phyloP scores from a whole-genome alignment of 2,797 vertebrate genomes.

The Catharus ustulatus region DNA sequence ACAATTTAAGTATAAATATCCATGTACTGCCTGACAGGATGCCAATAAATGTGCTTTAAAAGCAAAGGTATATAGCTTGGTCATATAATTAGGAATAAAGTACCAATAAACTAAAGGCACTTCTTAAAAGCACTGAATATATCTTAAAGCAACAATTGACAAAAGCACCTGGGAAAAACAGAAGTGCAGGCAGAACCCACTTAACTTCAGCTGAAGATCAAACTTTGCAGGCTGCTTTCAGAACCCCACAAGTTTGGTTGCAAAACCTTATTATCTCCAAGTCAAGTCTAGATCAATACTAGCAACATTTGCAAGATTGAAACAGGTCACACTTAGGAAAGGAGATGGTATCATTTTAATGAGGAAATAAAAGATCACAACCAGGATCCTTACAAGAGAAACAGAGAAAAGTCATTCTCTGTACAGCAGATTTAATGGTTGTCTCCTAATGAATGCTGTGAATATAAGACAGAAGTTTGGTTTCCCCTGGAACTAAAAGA shows the following conservation, averaged over 20 bases:
- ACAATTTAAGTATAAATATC: slow-evolving; percentile 41
- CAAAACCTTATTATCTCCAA: neutral
- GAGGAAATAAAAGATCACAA: slow-evolving; percentile 19
- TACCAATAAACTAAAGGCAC: neutral
- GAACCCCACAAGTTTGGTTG: neutral
- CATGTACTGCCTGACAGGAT: slow-evolving; percentile 18
- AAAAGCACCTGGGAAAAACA: neutral
- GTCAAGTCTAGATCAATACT: slow-evolving; percentile 18
- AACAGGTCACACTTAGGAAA: slow-evolving; percentile 4
- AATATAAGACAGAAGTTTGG: neutral
- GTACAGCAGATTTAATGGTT: neutral
- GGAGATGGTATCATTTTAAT: slow-evolving; percentile 55
- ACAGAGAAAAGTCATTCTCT: neutral
- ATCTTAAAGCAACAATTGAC: neutral
- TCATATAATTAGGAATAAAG: slow-evolving; percentile 22
- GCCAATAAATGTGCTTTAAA: slow-evolving; percentile 26
- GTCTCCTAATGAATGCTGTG: neutral
- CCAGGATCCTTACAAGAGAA: neutral
- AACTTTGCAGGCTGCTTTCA: neutral
- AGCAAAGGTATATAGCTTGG: neutral
- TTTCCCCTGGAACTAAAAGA: neutral
- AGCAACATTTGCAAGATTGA: slow-evolving; percentile 36
- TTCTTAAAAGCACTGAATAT: slow-evolving; percentile 5
- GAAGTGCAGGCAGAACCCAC: neutral
- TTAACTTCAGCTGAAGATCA: neutral